Evolutionary conservation across 2,888 invertebrate species (phyloP).

Genomic region (Galeruca laticollis): DNA sequence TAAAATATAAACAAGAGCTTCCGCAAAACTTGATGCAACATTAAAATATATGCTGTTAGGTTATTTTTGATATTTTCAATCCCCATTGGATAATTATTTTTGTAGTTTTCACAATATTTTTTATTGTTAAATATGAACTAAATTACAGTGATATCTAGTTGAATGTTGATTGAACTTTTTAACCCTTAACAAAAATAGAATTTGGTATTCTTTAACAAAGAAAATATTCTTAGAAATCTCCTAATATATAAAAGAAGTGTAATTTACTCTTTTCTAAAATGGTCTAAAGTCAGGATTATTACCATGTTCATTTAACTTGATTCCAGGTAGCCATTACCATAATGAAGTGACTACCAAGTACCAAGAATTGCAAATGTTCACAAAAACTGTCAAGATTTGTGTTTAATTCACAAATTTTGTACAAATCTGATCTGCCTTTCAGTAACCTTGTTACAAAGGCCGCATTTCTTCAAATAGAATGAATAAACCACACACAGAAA

Average conservation of each 20-base stretch:
- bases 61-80: neutral
- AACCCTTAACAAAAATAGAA: neutral
- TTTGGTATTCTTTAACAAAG: neutral
- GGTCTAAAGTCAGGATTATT: conserved; percentile 11
- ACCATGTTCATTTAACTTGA: conserved; percentile 14
- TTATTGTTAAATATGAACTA: too few species aligned
- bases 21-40: too few species aligned
- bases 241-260: conserved; percentile 11
- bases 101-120: too few species aligned
- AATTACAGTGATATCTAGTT: too few species aligned
- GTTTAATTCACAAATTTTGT: conserved; percentile 15
- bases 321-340: conserved; percentile 27
- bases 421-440: conserved; percentile 12
- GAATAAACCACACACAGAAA: conserved; percentile 10
- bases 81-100: too few species aligned
- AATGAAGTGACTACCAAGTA: conserved; percentile 22
- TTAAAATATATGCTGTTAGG: neutral
- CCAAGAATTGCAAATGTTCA: conserved; percentile 26
- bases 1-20: too few species aligned
- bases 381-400: conserved; percentile 23
- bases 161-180: neutral
- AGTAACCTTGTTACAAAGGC: conserved; percentile 18
- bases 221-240: conserved; percentile 5
- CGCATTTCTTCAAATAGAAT: conserved; percentile 25
- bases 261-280: conserved; percentile 20